Base-by-base conservation (phyloP, 2,113 vertebrate species). In the Thalassoma bifasciatum region DNA sequence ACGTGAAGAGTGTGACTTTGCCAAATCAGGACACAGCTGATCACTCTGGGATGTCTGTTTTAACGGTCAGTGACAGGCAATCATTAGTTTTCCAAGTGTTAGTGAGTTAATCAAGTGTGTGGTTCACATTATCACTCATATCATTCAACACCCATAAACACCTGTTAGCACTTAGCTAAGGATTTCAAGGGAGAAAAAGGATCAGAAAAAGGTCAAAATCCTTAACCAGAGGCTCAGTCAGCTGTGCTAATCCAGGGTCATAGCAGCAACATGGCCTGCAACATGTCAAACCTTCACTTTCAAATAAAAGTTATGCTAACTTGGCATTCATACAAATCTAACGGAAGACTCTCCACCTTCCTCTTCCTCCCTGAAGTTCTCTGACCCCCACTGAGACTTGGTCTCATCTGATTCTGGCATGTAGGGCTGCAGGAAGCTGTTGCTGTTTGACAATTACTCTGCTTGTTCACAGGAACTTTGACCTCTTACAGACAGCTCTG, bases 401-500 rank as follows among this genome's bases (percentile, higher is more conserved):
- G 50, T 61, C 53, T 46, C 37, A 52, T 66, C 63, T 47, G 70
- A 71, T 49, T 50, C 56, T 65, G 65, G 22, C 19, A 0, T 34
- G 66, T 61, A 13, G 17, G 10, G 2, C 64, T 21, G 66, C 46
- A n/a, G 57, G 37, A 53, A 74, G 49, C 77, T 52, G 65, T 69
- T 62, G 64, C 69, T 68, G 72, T 63, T 62, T 24, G 47, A 70
- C 75, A 75, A 51, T 77, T 34, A 22, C 53, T 58, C 44, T 44
- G 36, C 68, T 82, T 81, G 79, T 72, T 75, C 72, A 54, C 38
- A 19, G 37, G 24, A 47, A 62, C 75, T 72, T 57, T 79, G 72
- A 77, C 77, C 75, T 73, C 44, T 60, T 26, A 14, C 59, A 53
- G 59, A 63, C 63, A 24, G 56, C 72, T 37, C 40, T 24, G 46